Percentiles rank a stretch among this genome's conserved stretches.
phyloP scores from a whole-genome alignment of 2,888 invertebrate genomes.

The Frankliniella fusca region DNA sequence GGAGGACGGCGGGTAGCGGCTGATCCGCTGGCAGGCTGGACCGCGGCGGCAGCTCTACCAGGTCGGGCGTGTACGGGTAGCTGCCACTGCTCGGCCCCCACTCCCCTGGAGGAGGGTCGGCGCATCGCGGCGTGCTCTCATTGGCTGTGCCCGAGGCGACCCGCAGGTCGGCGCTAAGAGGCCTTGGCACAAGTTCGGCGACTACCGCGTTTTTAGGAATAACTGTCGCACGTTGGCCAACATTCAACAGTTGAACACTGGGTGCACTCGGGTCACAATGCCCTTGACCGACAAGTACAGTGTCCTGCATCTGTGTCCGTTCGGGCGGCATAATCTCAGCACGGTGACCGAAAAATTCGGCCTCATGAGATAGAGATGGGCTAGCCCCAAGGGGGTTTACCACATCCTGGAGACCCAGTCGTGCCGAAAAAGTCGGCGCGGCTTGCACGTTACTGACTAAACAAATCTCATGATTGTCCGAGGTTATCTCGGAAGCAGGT shows the following conservation, averaged over 20 bases:
- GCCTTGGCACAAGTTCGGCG: not conserved
- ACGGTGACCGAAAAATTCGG: too few relatives aligned
- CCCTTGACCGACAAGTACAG: not conserved
- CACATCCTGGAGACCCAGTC: fast-evolving
- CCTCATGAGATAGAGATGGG: too few relatives aligned
- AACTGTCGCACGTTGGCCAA: not conserved
- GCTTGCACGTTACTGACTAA: too few relatives aligned
- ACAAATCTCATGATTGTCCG: too few relatives aligned
- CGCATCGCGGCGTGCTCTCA: too few relatives aligned
- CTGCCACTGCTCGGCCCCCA: too few relatives aligned
- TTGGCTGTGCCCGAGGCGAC: too few relatives aligned
- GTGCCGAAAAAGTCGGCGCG: not conserved
- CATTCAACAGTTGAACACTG: not conserved
- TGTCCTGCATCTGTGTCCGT: too few relatives aligned
- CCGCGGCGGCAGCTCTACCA: not conserved
- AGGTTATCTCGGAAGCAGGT: too few relatives aligned
- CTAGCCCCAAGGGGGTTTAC: not conserved
- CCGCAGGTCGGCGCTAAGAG: too few relatives aligned
- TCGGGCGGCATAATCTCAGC: too few relatives aligned
- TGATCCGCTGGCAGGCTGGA: not conserved
- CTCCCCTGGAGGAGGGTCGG: too few relatives aligned
- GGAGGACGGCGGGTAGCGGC: not conserved
- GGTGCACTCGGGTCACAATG: not conserved
- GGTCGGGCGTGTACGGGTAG: not conserved
- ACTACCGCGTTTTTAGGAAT: not conserved